A percentile compares a stretch with the other conserved stretches of the same genome.
Conservation (phyloP, 2,888 invertebrate species). For the Plagiodera versicolora region DNA sequence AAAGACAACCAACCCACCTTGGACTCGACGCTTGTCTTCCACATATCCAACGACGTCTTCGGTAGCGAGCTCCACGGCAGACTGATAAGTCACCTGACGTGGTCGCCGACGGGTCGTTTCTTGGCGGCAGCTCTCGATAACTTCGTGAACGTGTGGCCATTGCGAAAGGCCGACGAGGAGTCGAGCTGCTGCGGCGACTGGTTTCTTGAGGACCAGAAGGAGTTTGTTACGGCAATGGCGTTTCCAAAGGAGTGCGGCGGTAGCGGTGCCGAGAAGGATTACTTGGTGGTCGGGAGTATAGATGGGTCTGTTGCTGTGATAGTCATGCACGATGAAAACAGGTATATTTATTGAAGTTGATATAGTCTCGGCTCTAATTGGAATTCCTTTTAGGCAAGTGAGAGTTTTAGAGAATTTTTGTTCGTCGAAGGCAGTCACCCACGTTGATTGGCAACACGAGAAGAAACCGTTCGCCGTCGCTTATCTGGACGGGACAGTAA, state of each 20-base stretch:
- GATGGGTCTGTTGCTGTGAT: conserved; percentile 57
- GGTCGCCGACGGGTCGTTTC: conserved; percentile 60
- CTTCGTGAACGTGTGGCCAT: conserved; percentile 62
- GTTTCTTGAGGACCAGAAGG: conserved; percentile 55
- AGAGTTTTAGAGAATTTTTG: conserved; percentile 51
- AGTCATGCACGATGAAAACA: conserved; percentile 43
- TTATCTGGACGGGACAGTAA: conserved; percentile 60
- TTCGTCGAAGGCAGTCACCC: conserved; percentile 55
- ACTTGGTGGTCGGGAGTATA: conserved; percentile 58
- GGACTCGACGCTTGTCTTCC: conserved; percentile 60
- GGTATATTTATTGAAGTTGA: no score
- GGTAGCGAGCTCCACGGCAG: conserved; percentile 56
- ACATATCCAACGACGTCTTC: conserved; percentile 55
- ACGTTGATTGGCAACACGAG: conserved; percentile 61
- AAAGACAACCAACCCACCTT: conserved; percentile 47
- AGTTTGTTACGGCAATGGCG: conserved; percentile 56
- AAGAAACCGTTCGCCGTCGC: conserved; percentile 60
- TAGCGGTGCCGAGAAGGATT: conserved; percentile 42
- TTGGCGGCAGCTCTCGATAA: conserved; percentile 62
- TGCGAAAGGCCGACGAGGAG: conserved; percentile 47
- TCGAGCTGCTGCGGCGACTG: conserved; percentile 46
- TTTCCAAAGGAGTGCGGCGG: conserved; percentile 55
- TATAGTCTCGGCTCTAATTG: no score
- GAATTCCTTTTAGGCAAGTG: conserved; percentile 38
- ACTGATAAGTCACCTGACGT: conserved; percentile 54